phyloP scores from a whole-genome alignment of 2,113 vertebrate species.

The Guaruba guarouba region DNA sequence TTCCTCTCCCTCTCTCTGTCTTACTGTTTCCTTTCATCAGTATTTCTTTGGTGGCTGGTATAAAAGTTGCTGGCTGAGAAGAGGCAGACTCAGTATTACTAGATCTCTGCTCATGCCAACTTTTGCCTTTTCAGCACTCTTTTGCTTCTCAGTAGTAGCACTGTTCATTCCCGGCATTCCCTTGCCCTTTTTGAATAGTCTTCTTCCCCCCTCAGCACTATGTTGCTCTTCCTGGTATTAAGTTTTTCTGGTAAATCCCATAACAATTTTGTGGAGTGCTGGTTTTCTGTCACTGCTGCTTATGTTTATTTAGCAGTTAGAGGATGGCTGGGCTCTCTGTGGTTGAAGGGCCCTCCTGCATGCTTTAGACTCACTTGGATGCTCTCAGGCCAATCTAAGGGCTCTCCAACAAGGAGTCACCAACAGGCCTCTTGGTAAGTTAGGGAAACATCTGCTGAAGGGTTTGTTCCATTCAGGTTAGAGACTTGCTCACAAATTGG shows the following conservation, averaged over 20 bases:
- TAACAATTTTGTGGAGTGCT: background rate
- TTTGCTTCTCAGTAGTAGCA: background rate
- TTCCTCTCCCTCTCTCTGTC: background rate
- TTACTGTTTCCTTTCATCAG: background rate
- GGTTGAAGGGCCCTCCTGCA: slow-evolving; percentile 40
- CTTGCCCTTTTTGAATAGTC: background rate
- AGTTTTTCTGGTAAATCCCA: slow-evolving; percentile 3
- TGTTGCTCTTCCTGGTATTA: background rate
- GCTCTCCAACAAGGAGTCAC: slow-evolving; percentile 35
- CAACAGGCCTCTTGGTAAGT: background rate
- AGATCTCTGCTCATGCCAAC: background rate
- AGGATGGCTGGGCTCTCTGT: slow-evolving; percentile 9
- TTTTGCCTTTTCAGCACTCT: background rate
- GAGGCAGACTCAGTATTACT: background rate
- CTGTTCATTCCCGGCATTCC: background rate
- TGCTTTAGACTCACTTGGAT: slow-evolving; percentile 26
- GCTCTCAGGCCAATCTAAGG: slow-evolving; percentile 27
- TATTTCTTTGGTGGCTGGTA: background rate
- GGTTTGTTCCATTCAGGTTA: background rate
- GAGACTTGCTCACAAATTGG: background rate
- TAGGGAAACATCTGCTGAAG: background rate
- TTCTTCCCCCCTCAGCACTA: background rate
- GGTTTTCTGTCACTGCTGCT: slow-evolving; percentile 3
- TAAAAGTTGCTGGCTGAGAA: background rate
- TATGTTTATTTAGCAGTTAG: slow-evolving; percentile 40